Percentiles rank a stretch among this genome's conserved stretches.
Evolutionary conservation across 2,888 invertebrate species (phyloP).

Genomic region (Anaspis maculata): DNA sequence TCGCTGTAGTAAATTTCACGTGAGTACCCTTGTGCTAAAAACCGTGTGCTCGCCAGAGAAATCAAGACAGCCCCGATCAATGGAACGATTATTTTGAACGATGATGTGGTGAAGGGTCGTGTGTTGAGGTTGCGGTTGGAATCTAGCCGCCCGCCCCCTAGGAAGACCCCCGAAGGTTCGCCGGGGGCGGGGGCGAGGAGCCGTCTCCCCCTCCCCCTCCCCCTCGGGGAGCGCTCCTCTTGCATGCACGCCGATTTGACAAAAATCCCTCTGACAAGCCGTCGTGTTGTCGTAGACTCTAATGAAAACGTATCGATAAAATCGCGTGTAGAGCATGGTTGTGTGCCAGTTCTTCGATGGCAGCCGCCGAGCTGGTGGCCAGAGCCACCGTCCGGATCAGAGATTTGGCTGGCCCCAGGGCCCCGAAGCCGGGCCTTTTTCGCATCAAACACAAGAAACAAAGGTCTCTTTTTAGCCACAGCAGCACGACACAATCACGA

Average conservation of each 20-base stretch:
- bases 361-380: conserved; percentile 38
- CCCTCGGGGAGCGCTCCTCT: too few relatives aligned
- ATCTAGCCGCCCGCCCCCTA: too few relatives aligned
- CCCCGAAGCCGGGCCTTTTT: too few relatives aligned
- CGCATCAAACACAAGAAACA: conserved; percentile 2
- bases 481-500: background rate
- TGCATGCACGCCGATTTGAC: conserved; percentile 33
- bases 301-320: conserved; percentile 39
- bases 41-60: background rate
- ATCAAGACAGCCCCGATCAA: too few relatives aligned
- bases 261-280: conserved; percentile 21
- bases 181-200: too few relatives aligned
- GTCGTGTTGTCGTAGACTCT: too few relatives aligned
- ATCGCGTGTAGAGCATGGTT: conserved; percentile 34
- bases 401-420: conserved; percentile 18
- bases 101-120: too few relatives aligned
- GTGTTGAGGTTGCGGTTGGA: too few relatives aligned
- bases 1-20: conserved; percentile 38
- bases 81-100: too few relatives aligned
- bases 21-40: conserved; percentile 28
- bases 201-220: too few relatives aligned
- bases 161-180: too few relatives aligned
- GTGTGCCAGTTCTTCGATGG: conserved; percentile 35
- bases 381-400: conserved; percentile 37
- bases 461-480: conserved; percentile 1